Conservation (phyloP, 2,113 vertebrate genomes). For the Podiceps cristatus region DNA sequence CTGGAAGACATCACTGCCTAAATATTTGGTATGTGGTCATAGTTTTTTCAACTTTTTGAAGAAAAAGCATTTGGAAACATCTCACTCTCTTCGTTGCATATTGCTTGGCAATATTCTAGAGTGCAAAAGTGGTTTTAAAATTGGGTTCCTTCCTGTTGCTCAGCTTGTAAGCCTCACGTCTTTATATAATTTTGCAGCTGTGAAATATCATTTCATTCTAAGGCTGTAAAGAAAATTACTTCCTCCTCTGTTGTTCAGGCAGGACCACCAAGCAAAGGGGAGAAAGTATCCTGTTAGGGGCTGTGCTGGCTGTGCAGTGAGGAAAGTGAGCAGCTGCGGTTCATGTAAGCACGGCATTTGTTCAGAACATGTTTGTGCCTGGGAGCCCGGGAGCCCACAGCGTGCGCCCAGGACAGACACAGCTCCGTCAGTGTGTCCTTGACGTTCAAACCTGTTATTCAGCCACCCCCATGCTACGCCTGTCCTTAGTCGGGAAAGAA, state of each 20-base stretch:
- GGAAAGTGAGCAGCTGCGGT: neutral
- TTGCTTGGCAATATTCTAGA: neutral
- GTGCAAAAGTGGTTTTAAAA: neutral
- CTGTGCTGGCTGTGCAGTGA: neutral
- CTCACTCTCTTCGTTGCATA: neutral
- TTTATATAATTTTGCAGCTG: neutral
- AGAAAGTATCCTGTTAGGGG: neutral
- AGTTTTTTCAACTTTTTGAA: neutral
- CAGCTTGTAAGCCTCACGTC: neutral
- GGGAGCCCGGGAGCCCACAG: neutral
- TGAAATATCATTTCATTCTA: neutral
- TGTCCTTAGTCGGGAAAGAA: neutral
- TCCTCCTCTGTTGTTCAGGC: neutral
- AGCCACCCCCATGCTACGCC: neutral
- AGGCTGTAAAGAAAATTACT: neutral
- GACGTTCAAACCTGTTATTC: neutral
- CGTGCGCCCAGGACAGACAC: rapidly evolving
- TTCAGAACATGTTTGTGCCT: neutral
- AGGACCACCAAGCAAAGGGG: neutral
- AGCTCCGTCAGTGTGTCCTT: neutral
- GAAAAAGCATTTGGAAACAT: neutral
- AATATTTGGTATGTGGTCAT: neutral
- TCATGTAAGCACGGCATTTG: neutral
- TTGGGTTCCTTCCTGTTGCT: neutral
- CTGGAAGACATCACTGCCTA: neutral